Base-by-base conservation (phyloP, 30 jellyfish, hydroid and myxozoan genomes). In the Aurelia coerulea region DNA sequence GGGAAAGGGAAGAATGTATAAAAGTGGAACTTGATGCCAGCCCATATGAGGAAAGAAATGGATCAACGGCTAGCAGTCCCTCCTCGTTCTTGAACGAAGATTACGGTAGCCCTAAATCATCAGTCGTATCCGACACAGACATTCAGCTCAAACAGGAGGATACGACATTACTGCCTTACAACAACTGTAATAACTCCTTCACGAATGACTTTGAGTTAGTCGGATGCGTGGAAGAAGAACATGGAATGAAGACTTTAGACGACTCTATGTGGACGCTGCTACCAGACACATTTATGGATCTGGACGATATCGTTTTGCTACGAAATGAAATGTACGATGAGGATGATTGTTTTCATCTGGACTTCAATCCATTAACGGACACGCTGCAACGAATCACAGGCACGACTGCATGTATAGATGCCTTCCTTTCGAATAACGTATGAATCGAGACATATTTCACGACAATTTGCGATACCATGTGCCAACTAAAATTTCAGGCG, bases 71-170 rank as follows among this genome's bases (percentile, higher is more conserved):
- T 11, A 67, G 69, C 62, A 71, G 86, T 58, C 88, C 88, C 11
- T 73, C 88, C 10, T 73, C 88, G 31, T 84, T 31, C 67, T 53
- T 84, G 32, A 84, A 84, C 34, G 93, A 74, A 13, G 93, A 84
- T 10, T 73, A 74, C 58, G 85, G 56, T 1, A 74, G 56, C 16
- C 83, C 81, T 2, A 74, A 63, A 34, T 62, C 59, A 41, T 33
- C 64, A 10, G 62, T 11, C 16, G 23, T 42, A 16, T 17, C 76
- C 33, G 77, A 72, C 39, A 23, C 50, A 8, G 78, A 62, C 50
- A 62, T 31, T 15, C 18, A n/a, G 23, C 46, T 23, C 51, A 74
- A 74, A 7, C 85, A 46, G 37, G 85, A 74, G 34, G 85, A 74
- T 14, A 10, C 17, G 6, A 39, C 85, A 11, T 9, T 60, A 60